Evolutionary conservation across 2,797 vertebrate species (phyloP).

Genomic region (Liasis olivaceus): DNA sequence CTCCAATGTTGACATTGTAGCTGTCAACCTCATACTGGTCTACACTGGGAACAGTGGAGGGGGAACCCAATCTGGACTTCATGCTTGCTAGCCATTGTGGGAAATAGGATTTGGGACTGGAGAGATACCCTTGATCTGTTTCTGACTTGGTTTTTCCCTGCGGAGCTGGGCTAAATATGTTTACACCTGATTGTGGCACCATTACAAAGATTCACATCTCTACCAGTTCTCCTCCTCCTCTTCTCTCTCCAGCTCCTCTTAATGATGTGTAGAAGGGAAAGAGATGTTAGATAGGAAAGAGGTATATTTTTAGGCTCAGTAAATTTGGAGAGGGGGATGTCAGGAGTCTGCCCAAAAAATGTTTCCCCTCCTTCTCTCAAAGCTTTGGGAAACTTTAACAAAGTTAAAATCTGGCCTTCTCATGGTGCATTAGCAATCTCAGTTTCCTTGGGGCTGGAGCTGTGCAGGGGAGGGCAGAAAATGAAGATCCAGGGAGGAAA

Average conservation of each 20-base stretch:
- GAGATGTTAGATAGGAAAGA: background rate
- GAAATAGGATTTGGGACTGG: too few species aligned
- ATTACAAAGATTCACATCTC: too few species aligned
- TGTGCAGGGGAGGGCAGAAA: background rate
- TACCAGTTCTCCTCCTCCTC: background rate
- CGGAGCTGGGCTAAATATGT: background rate
- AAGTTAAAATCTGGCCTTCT: background rate
- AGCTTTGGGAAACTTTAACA: background rate
- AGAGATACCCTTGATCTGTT: too few species aligned
- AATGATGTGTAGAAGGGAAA: background rate
- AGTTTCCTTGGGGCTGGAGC: background rate
- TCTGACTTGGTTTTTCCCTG: background rate
- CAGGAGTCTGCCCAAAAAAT: too few species aligned
- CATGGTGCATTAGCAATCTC: background rate
- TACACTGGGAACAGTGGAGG: too few species aligned
- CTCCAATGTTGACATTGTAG: too few species aligned
- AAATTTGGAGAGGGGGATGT: too few species aligned
- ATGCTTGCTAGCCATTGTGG: too few species aligned
- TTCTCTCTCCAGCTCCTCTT: too few species aligned
- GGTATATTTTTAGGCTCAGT: background rate
- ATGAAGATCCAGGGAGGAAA: background rate
- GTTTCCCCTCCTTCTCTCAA: background rate
- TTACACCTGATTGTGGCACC: too few species aligned
- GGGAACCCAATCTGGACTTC: too few species aligned
- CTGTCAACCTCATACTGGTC: too few species aligned